Evolutionary conservation across 2,888 invertebrate species (phyloP).

Genomic region (Patella ulyssiponensis): DNA sequence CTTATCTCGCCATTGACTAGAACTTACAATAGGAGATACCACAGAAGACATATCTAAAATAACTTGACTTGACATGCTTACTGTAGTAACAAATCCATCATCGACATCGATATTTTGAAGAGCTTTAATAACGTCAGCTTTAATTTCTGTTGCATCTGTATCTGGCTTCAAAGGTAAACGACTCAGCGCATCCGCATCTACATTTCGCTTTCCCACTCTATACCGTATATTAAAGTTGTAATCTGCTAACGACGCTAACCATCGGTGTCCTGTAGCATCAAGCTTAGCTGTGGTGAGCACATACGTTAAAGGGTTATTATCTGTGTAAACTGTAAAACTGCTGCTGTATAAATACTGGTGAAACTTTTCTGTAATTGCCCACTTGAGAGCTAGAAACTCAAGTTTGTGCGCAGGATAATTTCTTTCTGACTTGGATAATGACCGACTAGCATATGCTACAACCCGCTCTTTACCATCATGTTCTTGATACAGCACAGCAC

Average conservation of each 20-base stretch:
- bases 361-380: constrained; percentile 35
- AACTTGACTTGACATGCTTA: not conserved
- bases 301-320: constrained; percentile 38
- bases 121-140: not conserved
- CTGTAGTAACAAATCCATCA: not conserved
- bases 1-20: not conserved
- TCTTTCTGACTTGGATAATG: too few relatives aligned
- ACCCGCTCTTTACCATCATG: constrained; percentile 27
- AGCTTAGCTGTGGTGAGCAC: constrained; percentile 30
- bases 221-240: constrained; percentile 29
- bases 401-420: constrained; percentile 33
- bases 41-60: not conserved
- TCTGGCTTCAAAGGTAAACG: constrained; percentile 21
- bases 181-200: constrained; percentile 39
- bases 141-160: not conserved
- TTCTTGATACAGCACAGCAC: constrained; percentile 30
- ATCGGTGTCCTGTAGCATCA: constrained; percentile 33
- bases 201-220: constrained; percentile 25
- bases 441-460: constrained; percentile 33
- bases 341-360: constrained; percentile 33
- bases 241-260: constrained; percentile 31
- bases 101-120: not conserved
- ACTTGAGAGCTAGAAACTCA: constrained; percentile 33
- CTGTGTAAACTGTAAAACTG: constrained; percentile 24
- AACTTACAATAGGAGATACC: not conserved